Percentiles rank a stretch among this genome's conserved stretches.
These are phyloP conservation scores for Oreochromis tanganicae DNA, from an alignment of 2,113 vertebrate genomes.

Conservation along the genomic window DNA sequence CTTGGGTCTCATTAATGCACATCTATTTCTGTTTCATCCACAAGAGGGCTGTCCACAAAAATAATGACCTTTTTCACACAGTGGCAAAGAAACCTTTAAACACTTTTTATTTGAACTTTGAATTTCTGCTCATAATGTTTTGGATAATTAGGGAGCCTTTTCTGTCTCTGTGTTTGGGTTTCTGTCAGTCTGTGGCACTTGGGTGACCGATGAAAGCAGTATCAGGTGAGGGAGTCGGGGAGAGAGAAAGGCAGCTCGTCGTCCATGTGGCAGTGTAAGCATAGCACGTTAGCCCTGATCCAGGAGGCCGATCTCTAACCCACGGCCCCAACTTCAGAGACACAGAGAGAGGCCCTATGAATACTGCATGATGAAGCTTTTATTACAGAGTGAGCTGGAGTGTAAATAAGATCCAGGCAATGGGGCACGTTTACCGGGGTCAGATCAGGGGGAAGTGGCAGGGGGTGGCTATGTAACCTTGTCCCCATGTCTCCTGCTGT, in stretches of 20 bases:
- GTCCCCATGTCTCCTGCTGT: slow-evolving; percentile 58
- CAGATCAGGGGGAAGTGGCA: slow-evolving; percentile 66
- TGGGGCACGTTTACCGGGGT: slow-evolving; percentile 71
- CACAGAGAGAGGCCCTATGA: slow-evolving; percentile 62
- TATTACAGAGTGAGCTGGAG: slow-evolving; percentile 63
- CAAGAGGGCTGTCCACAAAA: neutral
- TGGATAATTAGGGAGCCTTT: neutral
- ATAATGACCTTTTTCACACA: neutral
- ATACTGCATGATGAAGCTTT: slow-evolving; percentile 76
- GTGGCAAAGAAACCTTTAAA: neutral
- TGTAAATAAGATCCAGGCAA: slow-evolving; percentile 73
- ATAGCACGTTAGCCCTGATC: slow-evolving; percentile 57
- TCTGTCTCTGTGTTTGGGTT: neutral
- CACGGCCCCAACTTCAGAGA: slow-evolving; percentile 43
- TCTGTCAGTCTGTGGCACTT: neutral
- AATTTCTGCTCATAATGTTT: neutral
- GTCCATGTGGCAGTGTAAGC: slow-evolving; percentile 49
- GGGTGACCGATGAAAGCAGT: neutral
- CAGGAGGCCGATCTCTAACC: slow-evolving; percentile 41
- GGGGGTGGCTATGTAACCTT: slow-evolving; percentile 65
- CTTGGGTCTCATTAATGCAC: neutral
- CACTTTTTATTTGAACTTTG: neutral
- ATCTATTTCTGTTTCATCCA: neutral
- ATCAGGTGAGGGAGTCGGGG: slow-evolving; percentile 40
- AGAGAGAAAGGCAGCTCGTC: slow-evolving; percentile 12